Conservation (phyloP, 2,797 vertebrate genomes). For the Muraenolepis orangiensis region DNA sequence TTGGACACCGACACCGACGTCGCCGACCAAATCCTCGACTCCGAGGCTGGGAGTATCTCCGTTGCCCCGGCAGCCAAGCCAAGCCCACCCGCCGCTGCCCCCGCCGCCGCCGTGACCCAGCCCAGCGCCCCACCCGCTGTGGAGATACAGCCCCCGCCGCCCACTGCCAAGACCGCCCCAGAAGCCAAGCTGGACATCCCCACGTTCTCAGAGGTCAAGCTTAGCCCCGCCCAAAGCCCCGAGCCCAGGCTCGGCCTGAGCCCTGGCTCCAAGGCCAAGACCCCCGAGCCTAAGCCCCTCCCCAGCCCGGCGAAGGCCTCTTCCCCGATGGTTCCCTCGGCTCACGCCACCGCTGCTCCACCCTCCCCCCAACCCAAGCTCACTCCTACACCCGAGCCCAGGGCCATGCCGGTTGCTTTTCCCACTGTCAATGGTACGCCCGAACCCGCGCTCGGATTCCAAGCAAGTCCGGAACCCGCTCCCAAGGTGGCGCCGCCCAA, state of each 20-base stretch:
- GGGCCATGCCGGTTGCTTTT: conserved; percentile 62
- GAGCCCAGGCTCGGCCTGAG: conserved; percentile 54
- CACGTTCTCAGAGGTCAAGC: conserved; percentile 57
- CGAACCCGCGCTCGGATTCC: conserved; percentile 58
- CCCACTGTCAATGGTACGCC: conserved; percentile 60
- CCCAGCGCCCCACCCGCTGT: conserved; percentile 46
- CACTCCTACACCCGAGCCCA: conserved; percentile 44
- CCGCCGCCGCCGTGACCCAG: conserved; percentile 41
- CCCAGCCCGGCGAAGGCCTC: conserved; percentile 56
- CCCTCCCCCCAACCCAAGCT: conserved; percentile 49
- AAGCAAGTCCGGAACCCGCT: conserved; percentile 55
- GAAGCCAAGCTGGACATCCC: conserved; percentile 55
- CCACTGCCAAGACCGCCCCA: conserved; percentile 42
- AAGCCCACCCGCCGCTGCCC: conserved; percentile 44
- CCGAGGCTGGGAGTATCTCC: conserved; percentile 61
- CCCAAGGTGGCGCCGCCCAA: conserved; percentile 61
- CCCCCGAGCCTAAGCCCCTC: conserved; percentile 57
- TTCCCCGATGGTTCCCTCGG: conserved; percentile 39
- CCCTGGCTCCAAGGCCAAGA: conserved; percentile 23
- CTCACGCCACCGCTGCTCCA: conserved; percentile 37
- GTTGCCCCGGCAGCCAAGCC: conserved; percentile 49
- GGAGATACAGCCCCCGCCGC: conserved; percentile 47
- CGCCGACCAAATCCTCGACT: conserved; percentile 66
- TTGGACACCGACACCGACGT: conserved; percentile 79
- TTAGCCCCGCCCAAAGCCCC: conserved; percentile 57